Evolutionary conservation across 2,113 vertebrate genomes (phyloP), one percentile per base, ranked within the genome.

Genomic region (Labrus mixtus): DNA sequence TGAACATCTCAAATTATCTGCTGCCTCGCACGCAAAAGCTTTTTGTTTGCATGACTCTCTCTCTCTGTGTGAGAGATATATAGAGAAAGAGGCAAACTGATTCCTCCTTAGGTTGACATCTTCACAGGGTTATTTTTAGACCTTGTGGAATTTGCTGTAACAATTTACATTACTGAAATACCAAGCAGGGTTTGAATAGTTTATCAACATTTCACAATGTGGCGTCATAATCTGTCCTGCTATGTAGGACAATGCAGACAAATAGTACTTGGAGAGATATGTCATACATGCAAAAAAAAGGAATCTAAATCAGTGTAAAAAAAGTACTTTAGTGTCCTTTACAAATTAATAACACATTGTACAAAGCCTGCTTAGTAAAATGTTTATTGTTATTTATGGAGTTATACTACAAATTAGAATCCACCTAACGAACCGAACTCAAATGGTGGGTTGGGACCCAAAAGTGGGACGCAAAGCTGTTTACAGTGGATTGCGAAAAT

Each of bases 141-240:
- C 25, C 2, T 50, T 19, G n/a, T 46, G 70, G 57, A 87, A 88
- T 90, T 69, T 63, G 66, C 63, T 37, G 53, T 54, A 68, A 74
- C 78, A 64, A 81, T 93, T 91, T 91, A 89, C 76, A 80, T 90
- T 84, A 62, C 75, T 88, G 65, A 79, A 67, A 89, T 90, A 50
- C 63, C 60, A 1, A 3, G 46, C 25, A 8, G 22, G 36, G 48
- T 68, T 75, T 12, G 33, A 78, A 86, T 79, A 57, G 13, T 76
- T 78, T 70, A 58, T 53, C 37, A 37, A 53, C 20, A 16, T 77
- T 58, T 72, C 8, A 37, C 51, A 48, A 33, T 7, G 33, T 15
- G 0, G 12, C 50, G 15, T 51, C n/a, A 33, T 25, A 15, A 71
- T 64, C 56, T 36, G 48, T 57, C 5, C 6, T 62, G 20, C 46